Conservation (phyloP, 2,888 invertebrate genomes). For the Apamea anceps region DNA sequence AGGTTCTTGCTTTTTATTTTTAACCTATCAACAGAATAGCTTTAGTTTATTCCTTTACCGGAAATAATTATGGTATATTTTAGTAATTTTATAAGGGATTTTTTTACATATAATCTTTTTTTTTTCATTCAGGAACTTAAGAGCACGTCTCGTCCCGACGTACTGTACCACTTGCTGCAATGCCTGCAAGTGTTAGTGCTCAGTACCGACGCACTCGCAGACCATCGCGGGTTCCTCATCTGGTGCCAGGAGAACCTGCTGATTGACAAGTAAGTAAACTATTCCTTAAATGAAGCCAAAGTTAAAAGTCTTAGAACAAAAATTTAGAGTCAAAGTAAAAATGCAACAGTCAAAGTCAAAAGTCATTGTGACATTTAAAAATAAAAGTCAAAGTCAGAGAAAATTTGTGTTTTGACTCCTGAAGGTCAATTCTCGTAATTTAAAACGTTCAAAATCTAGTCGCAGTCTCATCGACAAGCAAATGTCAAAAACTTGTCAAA, state of each 20-base stretch:
- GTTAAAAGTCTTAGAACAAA: not conserved
- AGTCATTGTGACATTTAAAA: not conserved
- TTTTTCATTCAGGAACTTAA: conserved; percentile 92
- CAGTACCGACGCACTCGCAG: conserved; percentile 97
- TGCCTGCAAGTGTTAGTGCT: conserved; percentile 97
- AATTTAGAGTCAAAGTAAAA: not conserved
- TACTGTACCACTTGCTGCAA: conserved; percentile 97
- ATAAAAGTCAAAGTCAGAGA: not conserved
- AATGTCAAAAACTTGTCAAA: too few relatives aligned
- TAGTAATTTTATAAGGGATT: not conserved
- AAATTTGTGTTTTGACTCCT: not conserved
- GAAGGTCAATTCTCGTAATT: too few relatives aligned
- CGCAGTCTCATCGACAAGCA: too few relatives aligned
- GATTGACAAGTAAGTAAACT: conserved; percentile 92
- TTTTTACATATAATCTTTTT: not conserved
- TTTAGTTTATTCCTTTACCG: not conserved
- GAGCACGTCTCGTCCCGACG: conserved; percentile 96
- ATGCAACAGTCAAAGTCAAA: not conserved
- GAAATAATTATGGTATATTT: not conserved
- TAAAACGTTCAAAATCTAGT: too few relatives aligned
- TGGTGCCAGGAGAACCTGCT: conserved; percentile 99
- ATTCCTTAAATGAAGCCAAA: not conserved
- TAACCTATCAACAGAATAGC: not conserved
- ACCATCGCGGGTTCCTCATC: conserved; percentile 97
- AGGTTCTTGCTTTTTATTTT: not conserved